Evolutionary conservation across 2,113 vertebrate species (phyloP), one percentile per base, ranked within the genome.

Genomic region (Phrynosoma platyrhinos): DNA sequence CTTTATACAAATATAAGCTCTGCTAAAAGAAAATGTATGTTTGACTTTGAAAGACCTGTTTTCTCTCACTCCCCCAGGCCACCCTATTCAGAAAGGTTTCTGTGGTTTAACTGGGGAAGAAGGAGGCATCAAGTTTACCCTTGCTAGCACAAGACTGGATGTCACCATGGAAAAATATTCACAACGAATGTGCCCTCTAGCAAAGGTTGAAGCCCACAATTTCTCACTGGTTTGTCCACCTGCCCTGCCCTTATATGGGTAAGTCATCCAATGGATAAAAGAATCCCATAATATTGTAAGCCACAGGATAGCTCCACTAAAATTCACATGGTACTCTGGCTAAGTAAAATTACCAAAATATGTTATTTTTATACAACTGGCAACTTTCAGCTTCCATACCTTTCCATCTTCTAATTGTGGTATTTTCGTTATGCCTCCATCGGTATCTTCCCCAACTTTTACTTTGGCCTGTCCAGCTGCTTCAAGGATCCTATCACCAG

Each of bases 341-440:
- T 88, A 53, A 36, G 68, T 68, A 30, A 42, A 16, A 71, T 71
- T 36, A 55, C 21, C 30, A 87, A 68, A 21, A 77, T 36, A 14
- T 25, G 32, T 27, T 68, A 78, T 36, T 55, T 40, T 16, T 55
- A 64, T 47, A 20, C 14, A 86, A 2, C 79, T 62, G 42, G 42
- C 81, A 83, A 40, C 76, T 32, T 78, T 36, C 3, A 78, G 16
- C 69, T 78, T 86, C 25, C 95, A 89, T 98, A 98, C 97, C 97
- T 98, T 98, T 94, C 96, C 95, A 94, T 97, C 97, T 90, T 95
- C 96, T 81, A 96, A 90, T 1, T 96, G 95, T 0, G 95, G 90
- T 55, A 85, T 93, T 96, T 94, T 95, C 32, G 89, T 0, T 25
- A 95, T 94, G 84, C 92, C 96, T 92, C 89, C 95, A 91, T 95